phyloP scores from a whole-genome alignment of 2,797 vertebrate species.

The Phalloptychus januarius region DNA sequence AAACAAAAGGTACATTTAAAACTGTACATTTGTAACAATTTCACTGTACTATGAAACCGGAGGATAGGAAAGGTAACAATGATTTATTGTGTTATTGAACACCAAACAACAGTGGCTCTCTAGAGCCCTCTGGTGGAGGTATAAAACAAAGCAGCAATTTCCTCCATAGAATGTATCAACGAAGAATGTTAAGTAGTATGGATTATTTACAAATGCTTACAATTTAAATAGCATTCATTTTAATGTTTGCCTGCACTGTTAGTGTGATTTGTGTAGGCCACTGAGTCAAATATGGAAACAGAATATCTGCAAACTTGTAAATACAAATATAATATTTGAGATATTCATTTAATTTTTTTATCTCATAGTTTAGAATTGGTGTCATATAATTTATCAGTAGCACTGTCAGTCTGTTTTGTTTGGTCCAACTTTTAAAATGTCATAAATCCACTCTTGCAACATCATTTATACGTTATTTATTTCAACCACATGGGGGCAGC shows the following conservation, averaged over 20 bases:
- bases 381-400: background rate
- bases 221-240: too few species aligned
- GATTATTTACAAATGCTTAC: too few species aligned
- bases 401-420: background rate
- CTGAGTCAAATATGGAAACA: too few species aligned
- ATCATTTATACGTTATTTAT: background rate
- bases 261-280: too few species aligned
- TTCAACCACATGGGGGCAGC: constrained; percentile 21
- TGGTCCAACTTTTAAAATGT: background rate
- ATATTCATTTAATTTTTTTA: too few species aligned
- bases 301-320: background rate
- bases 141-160: constrained; percentile 5
- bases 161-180: background rate
- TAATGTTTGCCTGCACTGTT: too few species aligned
- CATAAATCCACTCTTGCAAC: background rate
- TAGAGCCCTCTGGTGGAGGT: constrained; percentile 62
- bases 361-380: background rate
- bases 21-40: background rate
- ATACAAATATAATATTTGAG: constrained; percentile 1
- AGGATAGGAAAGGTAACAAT: background rate
- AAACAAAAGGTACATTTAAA: background rate
- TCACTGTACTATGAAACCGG: background rate
- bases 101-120: constrained; percentile 29
- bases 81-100: background rate
- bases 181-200: too few species aligned